Conservation (phyloP, 2,888 invertebrate genomes). For the Tetranychus truncatus region DNA sequence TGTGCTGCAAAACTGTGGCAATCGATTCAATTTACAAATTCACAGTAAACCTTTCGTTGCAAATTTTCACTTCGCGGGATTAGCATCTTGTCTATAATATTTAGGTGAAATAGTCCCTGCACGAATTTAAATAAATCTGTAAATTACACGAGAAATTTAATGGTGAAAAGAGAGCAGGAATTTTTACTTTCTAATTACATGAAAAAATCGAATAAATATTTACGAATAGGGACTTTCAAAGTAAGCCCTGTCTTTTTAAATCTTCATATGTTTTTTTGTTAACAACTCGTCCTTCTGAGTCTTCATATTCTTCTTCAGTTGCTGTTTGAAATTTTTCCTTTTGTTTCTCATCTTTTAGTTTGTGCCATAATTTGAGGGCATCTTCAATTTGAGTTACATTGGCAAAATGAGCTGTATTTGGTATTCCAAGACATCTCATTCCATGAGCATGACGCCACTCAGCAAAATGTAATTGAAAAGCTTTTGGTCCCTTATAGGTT, state of each 20-base stretch:
- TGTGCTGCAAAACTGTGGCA: no score
- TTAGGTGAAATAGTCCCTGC: no score
- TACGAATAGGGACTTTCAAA: slow-evolving; percentile 39
- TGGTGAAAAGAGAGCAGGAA: no score
- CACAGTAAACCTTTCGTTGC: no score
- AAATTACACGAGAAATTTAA: no score
- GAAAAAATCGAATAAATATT: background rate
- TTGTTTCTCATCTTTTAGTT: slow-evolving; percentile 84
- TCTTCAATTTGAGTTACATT: slow-evolving; percentile 98
- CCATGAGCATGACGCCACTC: slow-evolving; percentile 59
- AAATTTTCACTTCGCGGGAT: no score
- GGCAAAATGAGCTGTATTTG: slow-evolving; percentile 98
- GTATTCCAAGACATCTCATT: slow-evolving; percentile 95
- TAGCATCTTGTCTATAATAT: no score
- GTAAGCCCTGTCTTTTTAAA: slow-evolving; percentile 86
- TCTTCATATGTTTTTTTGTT: slow-evolving; percentile 92
- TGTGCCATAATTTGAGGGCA: slow-evolving; percentile 91
- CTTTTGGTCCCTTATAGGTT: slow-evolving; percentile 95
- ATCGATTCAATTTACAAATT: no score
- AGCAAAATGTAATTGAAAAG: slow-evolving; percentile 97
- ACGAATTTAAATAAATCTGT: no score
- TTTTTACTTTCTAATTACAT: no score
- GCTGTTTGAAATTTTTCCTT: slow-evolving; percentile 67
- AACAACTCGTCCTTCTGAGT: slow-evolving; percentile 93
- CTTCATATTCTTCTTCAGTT: slow-evolving; percentile 81